Evolutionary conservation across 2,113 vertebrate genomes (phyloP), one percentile per base, ranked within the genome.

Genomic region (Carettochelys insculpta): DNA sequence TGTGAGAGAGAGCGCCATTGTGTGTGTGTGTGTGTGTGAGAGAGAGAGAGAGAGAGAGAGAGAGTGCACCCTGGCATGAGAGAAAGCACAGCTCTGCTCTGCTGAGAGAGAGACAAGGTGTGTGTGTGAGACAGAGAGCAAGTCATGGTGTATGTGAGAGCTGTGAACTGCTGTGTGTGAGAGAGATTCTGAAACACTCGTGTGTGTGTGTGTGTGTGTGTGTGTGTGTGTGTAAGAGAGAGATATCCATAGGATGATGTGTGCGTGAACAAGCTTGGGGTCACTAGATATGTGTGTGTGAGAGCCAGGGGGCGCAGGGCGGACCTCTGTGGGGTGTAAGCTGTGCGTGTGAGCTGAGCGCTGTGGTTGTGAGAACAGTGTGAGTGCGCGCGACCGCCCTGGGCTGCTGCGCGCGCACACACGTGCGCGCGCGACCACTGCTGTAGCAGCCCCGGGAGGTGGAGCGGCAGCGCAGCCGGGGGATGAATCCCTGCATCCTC

Each of bases 391-490:
- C n/a, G n/a, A n/a, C n/a, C 48, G 48, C 48, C 48, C 48, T 13
- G 48, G 48, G 48, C 48, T 50, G 48, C 48, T 50, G 48, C 13
- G 13, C 7, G 19, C 43, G 16, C 16, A 20, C 27, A 11, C 34
- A 13, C 29, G 80, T 47, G 20, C 5, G 12, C 5, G 27, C 17
- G 41, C 94, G 90, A 86, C 93, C 92, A 93, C 87, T 95, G 96
- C 95, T 95, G 96, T 56, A 95, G 95, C 96, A 89, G 92, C 87
- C 80, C 5, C 7, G 87, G 93, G 93, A 93, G 96, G 96, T 89
- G 95, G 96, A 96, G 96, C 86, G 82, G 93, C 54, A 29, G 93
- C 87, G 87, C 92, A 93, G 92, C 91, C 58, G 29, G 92, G 71
- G 92, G 93, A 4, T 65, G 94, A 94, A 94, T 96, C 84, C 96